Evolutionary conservation across 2,113 vertebrate genomes (phyloP), one percentile per base, ranked within the genome.

Genomic region (Xenotilapia caudafasciata): DNA sequence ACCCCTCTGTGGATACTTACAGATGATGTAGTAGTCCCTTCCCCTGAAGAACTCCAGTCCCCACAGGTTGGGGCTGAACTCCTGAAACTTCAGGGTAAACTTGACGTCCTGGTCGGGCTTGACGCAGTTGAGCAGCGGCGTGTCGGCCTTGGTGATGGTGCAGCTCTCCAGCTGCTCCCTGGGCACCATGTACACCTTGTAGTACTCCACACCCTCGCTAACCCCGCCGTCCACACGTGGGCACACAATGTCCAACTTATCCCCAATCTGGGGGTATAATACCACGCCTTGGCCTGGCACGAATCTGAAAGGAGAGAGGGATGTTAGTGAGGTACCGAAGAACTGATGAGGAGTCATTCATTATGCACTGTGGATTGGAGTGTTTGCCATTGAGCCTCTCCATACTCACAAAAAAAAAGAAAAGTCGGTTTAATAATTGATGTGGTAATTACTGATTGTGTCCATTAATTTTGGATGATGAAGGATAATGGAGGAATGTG

Each of bases 181-280:
- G 91, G 99, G 97, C 93, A 99, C 98, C 98, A 99, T 97, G 97
- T 99, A 99, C 92, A 99, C 97, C 92, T 99, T 99, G 96, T 98
- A 99, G 96, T 98, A 99, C 96, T 99, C 98, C 96, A 99, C 97
- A 5, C 97, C 97, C 56, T 98, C 98, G 85, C 94, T 62, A 92
- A 96, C 96, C 92, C 97, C 98, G 91, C 98, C 97, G 75, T 99
- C 98, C 96, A 98, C 96, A 35, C 98, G 98, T 38, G 99, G 99
- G 96, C 99, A 99, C 96, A 99, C 99, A 95, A 99, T 99, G 97
- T 99, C 99, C 97, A 99, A 96, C 94, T 99, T 99, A 95, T 99
- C 98, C 95, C 99, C 99, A 92, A 99, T 99, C 94, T 99, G 98
- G 91, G 99, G 99, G 93, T 99, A 99, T 93, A 99, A 95, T 93